Evolutionary conservation across 2,888 invertebrate genomes (phyloP), one percentile per base, ranked within the genome.

Genomic region (Caprella mutica): DNA sequence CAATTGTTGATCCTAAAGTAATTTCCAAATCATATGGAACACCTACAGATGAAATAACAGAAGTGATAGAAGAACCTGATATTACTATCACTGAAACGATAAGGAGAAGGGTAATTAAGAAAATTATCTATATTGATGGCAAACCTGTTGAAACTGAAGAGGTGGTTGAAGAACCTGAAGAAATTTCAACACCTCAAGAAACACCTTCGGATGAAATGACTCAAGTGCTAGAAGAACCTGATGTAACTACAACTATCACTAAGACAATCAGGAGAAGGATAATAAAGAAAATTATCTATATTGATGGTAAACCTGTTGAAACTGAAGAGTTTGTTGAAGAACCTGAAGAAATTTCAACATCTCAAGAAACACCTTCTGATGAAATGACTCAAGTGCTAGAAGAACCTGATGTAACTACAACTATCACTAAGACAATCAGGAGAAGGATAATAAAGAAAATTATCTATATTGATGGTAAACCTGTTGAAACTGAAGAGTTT

Each of bases 261-360:
- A 33, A 23, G 19, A 44, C 40, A 6, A 35, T 52, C 14, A 30
- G 46, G 9, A 42, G 35, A 24, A 40, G 30, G 24, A 40, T 43
- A n/a, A 52, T 57, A 9, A 57, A 35, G 27, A 57, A 52, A 38
- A 57, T 44, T 14, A 24, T 35, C 17, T 42, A 39, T 19, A 24
- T 57, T 35, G 52, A 57, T 57, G 57, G 57, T n/a, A 35, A 52
- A 43, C 57, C 57, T 33, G 35, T 44, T 8, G 57, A 57, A 52
- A 54, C 48, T 24, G 54, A 46, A 26, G 48, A 53, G 29, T 29
- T 54, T 19, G 40, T 52, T 40, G 55, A 54, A 29, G 54, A 54
- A 27, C 48, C 54, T 24, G 50, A 51, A 24, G 29, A 23, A 19
- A 27, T 8, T n/a, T 21, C 24, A 24, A 35, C 51, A 3, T 17